phyloP scores from a whole-genome alignment of 2,888 invertebrate species.

The Drosophila borealis region DNA sequence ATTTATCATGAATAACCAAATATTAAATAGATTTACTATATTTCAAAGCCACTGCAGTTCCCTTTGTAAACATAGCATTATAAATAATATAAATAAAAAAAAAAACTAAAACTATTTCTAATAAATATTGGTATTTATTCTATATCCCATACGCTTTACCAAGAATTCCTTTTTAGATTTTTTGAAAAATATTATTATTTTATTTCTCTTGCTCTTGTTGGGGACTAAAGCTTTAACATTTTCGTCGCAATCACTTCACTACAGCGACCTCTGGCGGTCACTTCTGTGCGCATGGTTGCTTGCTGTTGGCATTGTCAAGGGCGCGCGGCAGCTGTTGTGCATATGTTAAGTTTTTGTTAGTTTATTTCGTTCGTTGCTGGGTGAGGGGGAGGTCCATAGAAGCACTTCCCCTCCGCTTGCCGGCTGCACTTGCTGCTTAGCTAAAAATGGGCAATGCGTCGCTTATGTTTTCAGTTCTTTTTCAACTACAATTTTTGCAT shows the following conservation, averaged over 20 bases:
- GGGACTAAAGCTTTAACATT: not conserved
- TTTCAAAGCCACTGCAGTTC: too few relatives aligned
- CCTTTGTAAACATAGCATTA: too few relatives aligned
- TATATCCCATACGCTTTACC: too few relatives aligned
- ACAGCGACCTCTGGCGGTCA: conserved; percentile 57
- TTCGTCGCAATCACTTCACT: conserved; percentile 12
- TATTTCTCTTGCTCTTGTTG: not conserved
- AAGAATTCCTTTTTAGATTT: too few relatives aligned
- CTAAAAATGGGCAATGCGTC: conserved; percentile 29
- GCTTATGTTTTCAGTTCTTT: conserved; percentile 33
- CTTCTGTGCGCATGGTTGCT: conserved; percentile 53
- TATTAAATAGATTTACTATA: too few relatives aligned
- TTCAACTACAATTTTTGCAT: conserved; percentile 58
- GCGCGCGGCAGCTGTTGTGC: conserved; percentile 29
- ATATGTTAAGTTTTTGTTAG: conserved; percentile 42
- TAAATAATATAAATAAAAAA: too few relatives aligned
- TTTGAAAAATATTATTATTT: too few relatives aligned
- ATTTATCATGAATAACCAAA: too few relatives aligned
- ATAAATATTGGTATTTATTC: too few relatives aligned
- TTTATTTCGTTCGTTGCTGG: conserved; percentile 18
- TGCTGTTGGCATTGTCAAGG: conserved; percentile 74
- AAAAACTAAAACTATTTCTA: too few relatives aligned
- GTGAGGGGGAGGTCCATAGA: not conserved
- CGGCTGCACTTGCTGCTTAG: not conserved
- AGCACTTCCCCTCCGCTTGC: not conserved